Conservation (phyloP, 2,113 vertebrate species). For the Myanophis thanlyinensis region DNA sequence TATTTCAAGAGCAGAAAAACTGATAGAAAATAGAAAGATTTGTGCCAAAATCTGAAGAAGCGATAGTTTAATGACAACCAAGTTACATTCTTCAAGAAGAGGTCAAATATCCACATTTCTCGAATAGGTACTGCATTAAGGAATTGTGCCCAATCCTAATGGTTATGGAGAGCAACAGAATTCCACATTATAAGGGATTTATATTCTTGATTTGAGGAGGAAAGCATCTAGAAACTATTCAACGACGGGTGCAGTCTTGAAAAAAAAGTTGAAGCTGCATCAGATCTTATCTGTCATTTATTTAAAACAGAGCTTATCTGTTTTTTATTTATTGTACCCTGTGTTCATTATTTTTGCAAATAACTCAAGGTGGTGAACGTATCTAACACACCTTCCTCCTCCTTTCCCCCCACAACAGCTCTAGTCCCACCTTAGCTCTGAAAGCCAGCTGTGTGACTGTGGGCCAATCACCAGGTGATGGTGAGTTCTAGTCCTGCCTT, state of each 20-base stretch:
- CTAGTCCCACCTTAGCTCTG: too few species aligned
- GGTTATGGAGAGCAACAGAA: background rate
- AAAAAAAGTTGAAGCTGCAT: slow-evolving; percentile 5
- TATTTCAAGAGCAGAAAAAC: background rate
- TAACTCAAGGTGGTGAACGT: background rate
- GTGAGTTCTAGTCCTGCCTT: too few species aligned
- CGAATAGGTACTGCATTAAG: background rate
- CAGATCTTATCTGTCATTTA: slow-evolving; percentile 16
- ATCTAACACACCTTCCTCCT: too few species aligned
- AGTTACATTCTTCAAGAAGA: background rate
- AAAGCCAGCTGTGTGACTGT: too few species aligned
- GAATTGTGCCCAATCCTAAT: background rate
- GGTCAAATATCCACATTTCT: background rate
- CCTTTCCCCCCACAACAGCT: too few species aligned
- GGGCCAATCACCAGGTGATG: too few species aligned
- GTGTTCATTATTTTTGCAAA: background rate
- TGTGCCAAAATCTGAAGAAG: background rate
- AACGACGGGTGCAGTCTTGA: background rate
- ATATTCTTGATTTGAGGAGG: background rate
- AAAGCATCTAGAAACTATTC: background rate
- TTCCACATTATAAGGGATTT: background rate
- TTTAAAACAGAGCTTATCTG: slow-evolving; percentile 6
- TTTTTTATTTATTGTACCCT: background rate
- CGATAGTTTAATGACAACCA: background rate
- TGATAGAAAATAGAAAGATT: background rate